Evolutionary conservation across 2,797 vertebrate genomes (phyloP), one percentile per base, ranked within the genome.

Genomic region (Uromys caudimaculatus): DNA sequence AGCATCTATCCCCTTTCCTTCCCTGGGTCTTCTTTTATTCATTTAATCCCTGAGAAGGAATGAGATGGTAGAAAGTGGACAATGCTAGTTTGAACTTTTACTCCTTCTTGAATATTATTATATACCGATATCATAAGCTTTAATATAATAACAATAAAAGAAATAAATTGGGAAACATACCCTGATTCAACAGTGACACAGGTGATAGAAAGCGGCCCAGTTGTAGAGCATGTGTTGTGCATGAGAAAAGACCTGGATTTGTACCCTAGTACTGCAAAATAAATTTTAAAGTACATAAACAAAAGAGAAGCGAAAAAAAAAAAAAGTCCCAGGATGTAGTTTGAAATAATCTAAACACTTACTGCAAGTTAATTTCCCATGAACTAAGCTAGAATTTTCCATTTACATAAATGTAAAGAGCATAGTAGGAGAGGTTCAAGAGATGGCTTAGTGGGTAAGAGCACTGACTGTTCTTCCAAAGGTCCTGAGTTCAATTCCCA

Each of bases 321-420:
- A 52, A 44, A 56, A 17, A 23, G 5, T 8, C 24, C 82, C 52
- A 4, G 23, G 1, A 47, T 81, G 11, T 41, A 47, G 38, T 90
- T 44, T 93, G 35, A 93, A 92, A 90, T 73, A 75, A 84, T 62
- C 4, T 64, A 93, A 79, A 91, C 38, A 75, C 54, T 50, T 24
- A 77, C 11, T 32, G 84, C 4, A 44, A 81, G 56, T 41, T 62
- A 41, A 81, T 47, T 96, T 67, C 73, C 24, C 82, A 82, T 90
- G 56, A 38, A 79, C 52, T 71, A 44, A 89, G 12, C 92, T 94
- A 27, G 91, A 89, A 67, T 32, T 83, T 96, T 50, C n/a, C 89
- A 23, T 75, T 86, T 93, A 69, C 5, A 64, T 58, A 82, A 27
- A 14, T 82, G 3, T 56, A 60, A 87, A 32, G 67, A 76, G 17